Evolutionary conservation across 2,113 vertebrate species (phyloP).

Genomic region (Sturnus vulgaris): DNA sequence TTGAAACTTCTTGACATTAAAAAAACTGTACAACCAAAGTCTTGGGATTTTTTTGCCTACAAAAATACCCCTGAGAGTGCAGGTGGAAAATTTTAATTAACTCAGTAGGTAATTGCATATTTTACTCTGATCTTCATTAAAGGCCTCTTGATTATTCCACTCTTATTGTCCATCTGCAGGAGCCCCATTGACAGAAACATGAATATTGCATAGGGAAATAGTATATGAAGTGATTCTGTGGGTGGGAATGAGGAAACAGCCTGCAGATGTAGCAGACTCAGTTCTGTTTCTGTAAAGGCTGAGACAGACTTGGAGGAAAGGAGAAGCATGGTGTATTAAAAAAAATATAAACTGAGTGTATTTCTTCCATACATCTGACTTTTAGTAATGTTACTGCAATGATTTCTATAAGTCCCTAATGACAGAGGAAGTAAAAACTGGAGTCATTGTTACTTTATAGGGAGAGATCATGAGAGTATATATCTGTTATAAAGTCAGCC

Average conservation of each 20-base stretch:
- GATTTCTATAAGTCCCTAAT: background rate
- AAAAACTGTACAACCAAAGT: background rate
- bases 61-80: background rate
- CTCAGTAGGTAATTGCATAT: background rate
- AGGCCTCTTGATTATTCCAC: background rate
- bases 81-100: slow-evolving; percentile 53
- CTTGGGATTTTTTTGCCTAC: background rate
- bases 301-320: background rate
- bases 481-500: background rate
- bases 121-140: background rate
- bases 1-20: background rate
- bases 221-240: background rate
- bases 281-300: background rate
- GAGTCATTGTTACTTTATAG: background rate
- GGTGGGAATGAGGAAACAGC: background rate
- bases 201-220: background rate
- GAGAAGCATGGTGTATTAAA: background rate
- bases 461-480: background rate
- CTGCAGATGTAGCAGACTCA: background rate
- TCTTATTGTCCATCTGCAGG: background rate
- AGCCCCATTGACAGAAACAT: background rate
- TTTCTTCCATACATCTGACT: background rate
- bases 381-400: background rate
- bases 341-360: background rate
- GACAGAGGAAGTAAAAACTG: background rate